phyloP scores from a whole-genome alignment of 2,113 vertebrate genomes.

The Halcyon malimbica region DNA sequence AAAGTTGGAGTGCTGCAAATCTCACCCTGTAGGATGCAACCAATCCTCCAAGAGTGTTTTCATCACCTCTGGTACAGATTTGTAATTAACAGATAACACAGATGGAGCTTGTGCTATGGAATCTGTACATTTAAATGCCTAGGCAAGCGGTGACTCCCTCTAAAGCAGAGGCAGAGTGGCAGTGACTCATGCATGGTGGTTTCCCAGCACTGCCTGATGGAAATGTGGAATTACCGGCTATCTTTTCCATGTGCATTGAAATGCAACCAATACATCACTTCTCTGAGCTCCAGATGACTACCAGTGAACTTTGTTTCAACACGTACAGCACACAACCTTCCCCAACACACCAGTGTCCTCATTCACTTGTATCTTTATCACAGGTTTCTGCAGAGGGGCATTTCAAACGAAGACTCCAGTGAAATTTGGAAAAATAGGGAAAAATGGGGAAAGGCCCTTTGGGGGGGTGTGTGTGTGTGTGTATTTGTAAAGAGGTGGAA shows the following conservation, averaged over 20 bases:
- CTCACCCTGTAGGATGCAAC: background rate
- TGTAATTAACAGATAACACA: background rate
- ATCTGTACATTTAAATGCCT: background rate
- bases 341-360: background rate
- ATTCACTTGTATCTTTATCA: accelerated
- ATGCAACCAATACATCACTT: background rate
- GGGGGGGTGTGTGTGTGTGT: accelerated
- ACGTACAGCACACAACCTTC: background rate
- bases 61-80: background rate
- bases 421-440: background rate
- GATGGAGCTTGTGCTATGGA: background rate
- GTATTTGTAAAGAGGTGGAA: background rate
- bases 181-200: accelerated
- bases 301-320: background rate
- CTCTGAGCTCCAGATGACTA: background rate
- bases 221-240: background rate
- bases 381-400: background rate
- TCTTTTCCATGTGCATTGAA: background rate
- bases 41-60: background rate
- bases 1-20: background rate
- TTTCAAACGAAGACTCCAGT: background rate
- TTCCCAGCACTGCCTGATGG: background rate
- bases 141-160: accelerated
- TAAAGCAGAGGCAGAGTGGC: background rate
- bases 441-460: background rate